Base-by-base conservation (phyloP, 1,140 invertebrate genomes). In the Phymastichus coffea region DNA sequence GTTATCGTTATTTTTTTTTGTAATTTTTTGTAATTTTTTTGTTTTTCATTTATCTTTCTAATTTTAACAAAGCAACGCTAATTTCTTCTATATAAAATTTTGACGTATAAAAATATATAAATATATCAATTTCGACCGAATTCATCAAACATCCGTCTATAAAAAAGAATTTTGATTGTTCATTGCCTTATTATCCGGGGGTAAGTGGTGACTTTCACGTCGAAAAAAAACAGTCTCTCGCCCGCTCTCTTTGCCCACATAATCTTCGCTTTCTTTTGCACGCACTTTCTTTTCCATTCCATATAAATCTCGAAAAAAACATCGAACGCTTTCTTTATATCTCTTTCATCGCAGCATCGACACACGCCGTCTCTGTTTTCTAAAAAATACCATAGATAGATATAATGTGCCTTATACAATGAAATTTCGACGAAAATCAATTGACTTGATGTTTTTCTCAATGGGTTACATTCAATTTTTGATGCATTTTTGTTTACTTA, bases 291-390 rank as follows among this genome's bases (percentile, higher is more conserved):
- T 14, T 52, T 57, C 38, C 52, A 41, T 55, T 61, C 49, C 43
- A n/a, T n/a, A n/a, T n/a, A n/a, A n/a, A n/a, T n/a, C 57, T 43
- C 35, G 20, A 53, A n/a, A n/a, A n/a, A n/a, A n/a, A n/a, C n/a
- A 33, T 7, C 28, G 6, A 33, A 33, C 28, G 28, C 12, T 12
- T 7, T 61, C 52, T 19, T 52, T 61, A 7, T 37, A 37, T 56
- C 59, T 55, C n/a, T n/a, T n/a, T n/a, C 22, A 44, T 55, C 52
- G 46, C 52, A 61, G 52, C 59, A 61, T 55, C 44, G 59, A 61
- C 59, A 61, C 52, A 61, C 58, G 51, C 57, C 57, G 57, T 41
- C 20, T n/a, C 15, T 43, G 51, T 30, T 51, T 51, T 62, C 23
- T 35, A n/a, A n/a, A n/a, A n/a, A n/a, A n/a, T n/a, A n/a, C n/a